Percentiles rank a stretch among this genome's conserved stretches.
phyloP scores from a whole-genome alignment of 1,140 invertebrate species.

The Cyclargus thomasi region DNA sequence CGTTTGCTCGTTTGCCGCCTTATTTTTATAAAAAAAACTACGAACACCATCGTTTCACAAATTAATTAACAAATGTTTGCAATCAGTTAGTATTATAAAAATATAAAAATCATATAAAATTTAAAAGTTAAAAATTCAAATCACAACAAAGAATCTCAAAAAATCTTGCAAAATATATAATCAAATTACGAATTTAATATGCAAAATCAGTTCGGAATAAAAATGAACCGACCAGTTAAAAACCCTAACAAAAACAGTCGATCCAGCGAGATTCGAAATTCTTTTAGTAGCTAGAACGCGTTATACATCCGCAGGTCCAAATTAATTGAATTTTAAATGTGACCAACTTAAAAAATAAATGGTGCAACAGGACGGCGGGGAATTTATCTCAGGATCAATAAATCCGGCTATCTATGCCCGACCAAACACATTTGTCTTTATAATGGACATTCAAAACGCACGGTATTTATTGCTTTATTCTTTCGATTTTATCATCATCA shows the following conservation, averaged over 20 bases:
- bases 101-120: too few relatives aligned
- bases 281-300: constrained; percentile 8
- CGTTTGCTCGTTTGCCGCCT: too few relatives aligned
- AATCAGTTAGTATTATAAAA: too few relatives aligned
- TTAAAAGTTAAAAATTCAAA: not conserved
- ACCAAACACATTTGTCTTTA: constrained; percentile 25
- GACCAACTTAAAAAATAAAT: constrained; percentile 17
- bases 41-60: too few relatives aligned
- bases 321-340: constrained; percentile 16
- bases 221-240: not conserved
- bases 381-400: constrained; percentile 27
- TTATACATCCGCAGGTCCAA: not conserved
- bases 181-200: not conserved
- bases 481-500: constrained; percentile 8
- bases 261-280: not conserved
- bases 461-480: constrained; percentile 13
- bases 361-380: constrained; percentile 10
- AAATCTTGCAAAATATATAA: not conserved
- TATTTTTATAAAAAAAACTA: too few relatives aligned
- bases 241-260: not conserved
- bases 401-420: constrained; percentile 23
- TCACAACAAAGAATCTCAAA: too few relatives aligned
- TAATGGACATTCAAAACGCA: constrained; percentile 24
- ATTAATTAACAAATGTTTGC: too few relatives aligned
- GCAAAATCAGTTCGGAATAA: not conserved